Evolutionary conservation across 2,797 vertebrate genomes (phyloP), one percentile per base, ranked within the genome.

Genomic region (Benthosema pterotum): DNA sequence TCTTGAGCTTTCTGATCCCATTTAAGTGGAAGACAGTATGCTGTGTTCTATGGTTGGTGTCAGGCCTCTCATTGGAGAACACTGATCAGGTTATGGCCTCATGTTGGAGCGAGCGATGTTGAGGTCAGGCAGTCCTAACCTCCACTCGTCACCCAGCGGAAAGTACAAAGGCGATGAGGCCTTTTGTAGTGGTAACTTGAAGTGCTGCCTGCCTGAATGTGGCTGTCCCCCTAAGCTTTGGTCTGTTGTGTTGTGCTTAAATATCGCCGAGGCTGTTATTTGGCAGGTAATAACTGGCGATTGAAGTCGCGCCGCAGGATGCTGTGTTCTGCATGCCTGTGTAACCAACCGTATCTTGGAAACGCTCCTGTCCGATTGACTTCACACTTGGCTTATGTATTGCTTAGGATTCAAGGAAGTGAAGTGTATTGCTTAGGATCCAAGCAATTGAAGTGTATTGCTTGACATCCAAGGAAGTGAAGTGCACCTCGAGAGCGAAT

Each of bases 1-100:
- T 32, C 28, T 32, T 8, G 14, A 42, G 32, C 18, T 57, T 64
- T 52, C 52, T 14, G 11, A 51, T 38, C 4, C 46, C 49, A 55
- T 78, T 69, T 48, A 59, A 52, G 62, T 62, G 52, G 46, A 72
- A 66, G 58, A 59, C 63, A 14, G 54, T 48, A 11, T 52, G 60
- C 59, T 56, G 60, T 52, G 57, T 19, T 53, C 61, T 57, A 43
- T 28, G 53, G 47, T n/a, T 32, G 62, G 32, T 54, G 32, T 56
- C 45, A 46, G 22, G 38, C 65, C 3, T 57, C 54, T 82, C 52
- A 68, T 54, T 16, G 57, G 74, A 78, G 75, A 79, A 74, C 69
- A 72, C 58, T 56, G 71, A 77, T 80, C 63, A 70, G 56, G 56
- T 60, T 54, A 19, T 61, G 4, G 58, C 58, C 60, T 69, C 38